Conservation (phyloP, 2,888 invertebrate species). For the Lithophane leautieri region DNA sequence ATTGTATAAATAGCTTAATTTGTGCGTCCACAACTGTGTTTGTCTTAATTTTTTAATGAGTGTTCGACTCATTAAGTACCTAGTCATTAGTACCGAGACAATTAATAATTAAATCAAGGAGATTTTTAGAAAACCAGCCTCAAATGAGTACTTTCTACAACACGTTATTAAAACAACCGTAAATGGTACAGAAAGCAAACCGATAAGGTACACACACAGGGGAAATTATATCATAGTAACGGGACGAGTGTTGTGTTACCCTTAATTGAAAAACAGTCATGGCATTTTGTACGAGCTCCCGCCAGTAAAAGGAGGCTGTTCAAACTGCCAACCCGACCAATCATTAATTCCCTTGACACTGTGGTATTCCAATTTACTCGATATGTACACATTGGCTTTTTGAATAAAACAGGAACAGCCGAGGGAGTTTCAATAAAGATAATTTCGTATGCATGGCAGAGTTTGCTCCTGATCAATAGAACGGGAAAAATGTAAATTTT, state of each 20-base stretch:
- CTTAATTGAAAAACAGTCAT: slow-evolving; percentile 53
- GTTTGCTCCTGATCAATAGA: slow-evolving; percentile 34
- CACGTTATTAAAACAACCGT: slow-evolving; percentile 2
- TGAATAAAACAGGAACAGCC: slow-evolving; percentile 39
- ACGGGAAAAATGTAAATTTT: slow-evolving; percentile 41
- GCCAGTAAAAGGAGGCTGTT: slow-evolving; percentile 41
- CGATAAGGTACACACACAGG: slow-evolving; percentile 40
- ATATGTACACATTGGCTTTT: slow-evolving; percentile 44
- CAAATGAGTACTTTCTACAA: slow-evolving; percentile 1
- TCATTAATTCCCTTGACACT: slow-evolving; percentile 49
- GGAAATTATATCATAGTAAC: slow-evolving; percentile 45
- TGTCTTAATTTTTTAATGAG: slow-evolving; percentile 1
- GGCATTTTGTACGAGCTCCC: slow-evolving; percentile 36
- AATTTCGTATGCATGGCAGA: slow-evolving; percentile 54
- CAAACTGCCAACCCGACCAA: slow-evolving; percentile 27
- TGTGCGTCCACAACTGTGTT: slow-evolving; percentile 21
- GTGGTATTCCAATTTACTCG: slow-evolving; percentile 36
- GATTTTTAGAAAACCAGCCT: background rate
- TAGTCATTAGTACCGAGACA: background rate
- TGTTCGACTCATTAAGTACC: background rate
- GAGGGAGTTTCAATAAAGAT: slow-evolving; percentile 41
- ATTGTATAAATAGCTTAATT: slow-evolving; percentile 22
- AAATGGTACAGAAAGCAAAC: slow-evolving; percentile 18
- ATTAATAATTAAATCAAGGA: background rate
- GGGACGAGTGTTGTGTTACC: slow-evolving; percentile 42